Evolutionary conservation across 2,113 vertebrate species (phyloP), one percentile per base, ranked within the genome.

Genomic region (Neogale vison): DNA sequence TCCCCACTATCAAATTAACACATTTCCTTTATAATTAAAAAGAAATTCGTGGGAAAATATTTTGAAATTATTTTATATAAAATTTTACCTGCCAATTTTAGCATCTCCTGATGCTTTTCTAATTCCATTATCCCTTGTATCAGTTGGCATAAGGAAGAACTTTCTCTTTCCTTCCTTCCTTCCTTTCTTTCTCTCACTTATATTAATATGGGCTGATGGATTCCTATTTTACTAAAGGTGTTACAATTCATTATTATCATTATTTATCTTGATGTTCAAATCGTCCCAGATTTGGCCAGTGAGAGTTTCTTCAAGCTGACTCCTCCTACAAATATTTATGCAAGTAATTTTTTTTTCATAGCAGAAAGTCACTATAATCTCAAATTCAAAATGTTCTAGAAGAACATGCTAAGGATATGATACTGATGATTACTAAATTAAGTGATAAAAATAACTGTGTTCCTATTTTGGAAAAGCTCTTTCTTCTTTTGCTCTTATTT

Each of bases 381-480:
- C 81, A 93, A 67, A 77, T 81, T 34, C 13, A 63, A 79, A 82
- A 39, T 36, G 17, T 88, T 72, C 14, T 52, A 89, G 71, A 67
- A 69, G 63, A 90, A 69, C 29, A 89, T 55, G n/a, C 47, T 29
- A 85, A 57, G 74, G 93, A 90, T 34, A 85, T 74, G 89, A 76
- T 31, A 97, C 4, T 94, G 59, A 63, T 71, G 42, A 83, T 72
- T 88, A 92, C 69, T 83, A 92, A 92, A 86, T 63, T 76, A 63
- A 85, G 11, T 63, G 74, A 93, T 55, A 10, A 81, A 80, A 96
- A 77, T 26, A 92, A 8, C 31, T 80, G 7, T 71, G 24, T 42
- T 90, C 21, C 39, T 95, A 96, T 76, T 91, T 91, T 21, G 50
- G 74, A 92, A 91, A 96, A 77, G 80, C 4, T 5, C n/a, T 84